Evolutionary conservation across 2,113 vertebrate species (phyloP), one percentile per base, ranked within the genome.

Genomic region (Rhynchopsitta pachyrhyncha): DNA sequence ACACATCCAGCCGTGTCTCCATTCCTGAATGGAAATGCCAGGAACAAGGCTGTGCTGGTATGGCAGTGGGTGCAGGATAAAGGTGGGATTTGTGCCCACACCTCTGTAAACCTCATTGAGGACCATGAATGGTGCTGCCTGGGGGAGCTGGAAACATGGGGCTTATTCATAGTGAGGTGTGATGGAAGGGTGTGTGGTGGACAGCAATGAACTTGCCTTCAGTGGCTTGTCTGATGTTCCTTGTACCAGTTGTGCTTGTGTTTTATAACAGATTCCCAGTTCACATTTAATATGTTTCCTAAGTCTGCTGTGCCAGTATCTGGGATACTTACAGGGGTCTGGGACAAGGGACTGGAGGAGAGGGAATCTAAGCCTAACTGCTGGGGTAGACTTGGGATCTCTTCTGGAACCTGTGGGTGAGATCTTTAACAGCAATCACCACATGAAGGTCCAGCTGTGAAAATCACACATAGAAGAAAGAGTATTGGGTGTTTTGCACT

Each of bases 21-120:
- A 1, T 52, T 91, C 31, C 77, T 31, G 37, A 22, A 8, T 25
- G 63, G 27, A 28, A 76, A 28, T 27, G 57, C 57, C 49, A 31
- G 27, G 66, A 46, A 16, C 3, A 10, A 62, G 62, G 60, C 39
- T 5, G 0, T 11, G 41, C 41, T 47, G 79, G 7, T 25, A 24
- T 22, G 20, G 46, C 49, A 69, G 17, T 3, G 1, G 22, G 47
- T 22, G 41, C 33, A 8, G 6, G 7, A 9, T 6, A 18, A 7
- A 1, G 4, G 0, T 4, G 63, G 52, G 37, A 12, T 76, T 42
- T 4, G 0, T 41, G 17, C 11, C 12, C 13, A 2, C 19, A 14
- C 28, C 46, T 53, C 0, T 23, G 27, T 23, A 33, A 42, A 13
- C 2, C 4, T 68, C 66, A 31, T 17, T 2, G n/a, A 69, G 49